A percentile compares a stretch with the other conserved stretches of the same genome.
Evolutionary conservation across 2,113 vertebrate species (phyloP).

Genomic region (Zingel zingel): DNA sequence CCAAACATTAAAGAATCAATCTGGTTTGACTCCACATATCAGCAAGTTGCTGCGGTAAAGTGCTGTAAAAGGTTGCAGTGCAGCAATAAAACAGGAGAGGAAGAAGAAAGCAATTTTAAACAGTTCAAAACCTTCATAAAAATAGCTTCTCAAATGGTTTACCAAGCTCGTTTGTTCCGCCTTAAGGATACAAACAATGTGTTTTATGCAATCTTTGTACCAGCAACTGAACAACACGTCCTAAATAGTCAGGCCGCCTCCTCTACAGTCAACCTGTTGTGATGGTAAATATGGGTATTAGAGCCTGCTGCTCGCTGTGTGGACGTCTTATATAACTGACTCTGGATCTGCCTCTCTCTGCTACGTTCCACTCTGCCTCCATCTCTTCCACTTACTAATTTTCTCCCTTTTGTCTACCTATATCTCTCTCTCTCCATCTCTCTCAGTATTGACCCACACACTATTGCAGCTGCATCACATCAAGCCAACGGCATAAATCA

Average conservation of each 20-base stretch:
- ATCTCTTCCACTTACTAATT: slow-evolving; percentile 41
- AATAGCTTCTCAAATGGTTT: background rate
- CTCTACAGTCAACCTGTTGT: slow-evolving; percentile 59
- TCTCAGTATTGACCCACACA: slow-evolving; percentile 65
- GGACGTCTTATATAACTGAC: slow-evolving; percentile 64
- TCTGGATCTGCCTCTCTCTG: slow-evolving; percentile 40
- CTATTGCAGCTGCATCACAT: slow-evolving; percentile 67
- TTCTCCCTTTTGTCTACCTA: slow-evolving; percentile 52
- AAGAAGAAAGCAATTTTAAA: background rate
- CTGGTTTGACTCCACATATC: too few species aligned
- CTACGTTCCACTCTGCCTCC: slow-evolving; percentile 35
- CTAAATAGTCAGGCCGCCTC: slow-evolving; percentile 50
- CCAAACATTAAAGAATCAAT: background rate
- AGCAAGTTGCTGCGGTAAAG: background rate
- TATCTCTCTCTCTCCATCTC: slow-evolving; percentile 34
- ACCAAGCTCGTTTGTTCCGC: background rate
- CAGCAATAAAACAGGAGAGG: background rate
- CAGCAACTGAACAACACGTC: slow-evolving; percentile 21
- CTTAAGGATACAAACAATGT: slow-evolving; percentile 18
- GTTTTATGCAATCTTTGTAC: slow-evolving; percentile 30
- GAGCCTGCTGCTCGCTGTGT: slow-evolving; percentile 40
- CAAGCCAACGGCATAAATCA: slow-evolving; percentile 73
- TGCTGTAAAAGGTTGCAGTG: background rate
- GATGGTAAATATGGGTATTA: slow-evolving; percentile 60
- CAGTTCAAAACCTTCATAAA: background rate